Base-by-base conservation (phyloP, 2,888 invertebrate species). In the Linyphia triangularis region DNA sequence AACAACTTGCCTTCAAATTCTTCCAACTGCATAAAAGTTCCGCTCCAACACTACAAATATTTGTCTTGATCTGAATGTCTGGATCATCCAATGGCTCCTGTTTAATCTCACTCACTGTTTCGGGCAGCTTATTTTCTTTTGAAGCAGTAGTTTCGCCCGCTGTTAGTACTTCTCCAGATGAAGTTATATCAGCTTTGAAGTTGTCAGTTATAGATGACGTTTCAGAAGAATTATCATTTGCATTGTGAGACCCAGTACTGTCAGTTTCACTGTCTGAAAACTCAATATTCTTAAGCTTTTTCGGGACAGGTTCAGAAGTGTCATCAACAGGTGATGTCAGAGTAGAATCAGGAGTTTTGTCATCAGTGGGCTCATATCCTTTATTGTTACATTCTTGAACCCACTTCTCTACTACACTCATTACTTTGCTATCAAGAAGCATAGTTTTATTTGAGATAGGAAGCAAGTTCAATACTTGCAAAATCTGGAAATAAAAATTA, bases 401-500 rank as follows among this genome's bases (percentile, higher is more conserved):
- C 98, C 98, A 98, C 91, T 95, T 95, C 92, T 97, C 96, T 22
- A 99, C 96, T 16, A 96, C 95, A 26, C 95, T 94, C 92, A 97
- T 95, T 90, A 99, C 96, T 91, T 98, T 97, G 91, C 97, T 97
- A 92, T 99, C 98, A 92, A 96, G 96, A 9, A 99, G 94, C 94
- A 97, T 96, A 0, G 97, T 97, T 93, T 97, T 97, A 93, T 98
- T 98, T 1, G 96, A 96, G 90, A 99, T 97, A 9, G 98, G 98
- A 90, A 99, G 94, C 26, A 95, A 95, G 90, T 96, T 95, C 85
- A 99, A 93, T 0, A 97, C 96, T 92, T 96, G 95, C 30, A 99
- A 93, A 95, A 94, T 93, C 96, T 96, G 90, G 40, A 78, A 43
- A 40, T 26, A 70, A 37, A 51, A 59, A 13, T 30, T 6, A 33